Percentiles rank a stretch among this genome's conserved stretches.
phyloP scores from a whole-genome alignment of 2,888 invertebrate species.

The Eurytoma californica region DNA sequence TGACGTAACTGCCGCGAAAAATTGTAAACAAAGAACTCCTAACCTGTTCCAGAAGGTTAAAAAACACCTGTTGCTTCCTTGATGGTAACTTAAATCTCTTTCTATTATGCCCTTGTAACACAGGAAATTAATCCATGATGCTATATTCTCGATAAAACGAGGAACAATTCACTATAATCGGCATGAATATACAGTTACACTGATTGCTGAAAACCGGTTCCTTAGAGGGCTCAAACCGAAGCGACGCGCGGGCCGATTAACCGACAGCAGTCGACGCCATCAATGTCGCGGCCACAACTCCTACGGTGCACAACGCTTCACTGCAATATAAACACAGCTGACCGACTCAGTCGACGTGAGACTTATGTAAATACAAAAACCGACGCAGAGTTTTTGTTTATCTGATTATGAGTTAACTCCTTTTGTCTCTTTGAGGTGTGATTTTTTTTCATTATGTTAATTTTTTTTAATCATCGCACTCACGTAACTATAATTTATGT shows the following conservation, averaged over 20 bases:
- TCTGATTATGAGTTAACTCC: slow-evolving; percentile 10
- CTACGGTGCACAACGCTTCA: not conserved
- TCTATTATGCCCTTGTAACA: not conserved
- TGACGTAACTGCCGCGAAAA: not conserved
- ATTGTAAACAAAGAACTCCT: not conserved
- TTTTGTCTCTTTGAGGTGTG: not conserved
- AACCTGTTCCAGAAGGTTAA: not conserved
- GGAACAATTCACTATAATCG: not conserved
- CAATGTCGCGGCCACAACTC: slow-evolving; percentile 39
- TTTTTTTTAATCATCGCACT: not conserved
- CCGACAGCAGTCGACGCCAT: not conserved
- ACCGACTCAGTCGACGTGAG: not conserved
- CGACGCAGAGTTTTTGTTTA: slow-evolving; percentile 8
- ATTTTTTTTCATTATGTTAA: slow-evolving; percentile 3
- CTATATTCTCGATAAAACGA: not conserved
- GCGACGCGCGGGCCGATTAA: not conserved
- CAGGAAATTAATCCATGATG: not conserved
- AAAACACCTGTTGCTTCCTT: slow-evolving; percentile 5
- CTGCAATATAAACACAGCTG: slow-evolving; percentile 30
- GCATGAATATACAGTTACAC: slow-evolving; percentile 23
- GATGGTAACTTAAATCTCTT: not conserved
- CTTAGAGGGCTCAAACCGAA: not conserved
- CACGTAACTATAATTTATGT: slow-evolving; percentile 8
- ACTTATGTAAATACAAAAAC: slow-evolving; percentile 25
- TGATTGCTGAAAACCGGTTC: slow-evolving; percentile 36